Evolutionary conservation across 2,113 vertebrate genomes (phyloP), one percentile per base, ranked within the genome.

Genomic region (Alosa alosa): DNA sequence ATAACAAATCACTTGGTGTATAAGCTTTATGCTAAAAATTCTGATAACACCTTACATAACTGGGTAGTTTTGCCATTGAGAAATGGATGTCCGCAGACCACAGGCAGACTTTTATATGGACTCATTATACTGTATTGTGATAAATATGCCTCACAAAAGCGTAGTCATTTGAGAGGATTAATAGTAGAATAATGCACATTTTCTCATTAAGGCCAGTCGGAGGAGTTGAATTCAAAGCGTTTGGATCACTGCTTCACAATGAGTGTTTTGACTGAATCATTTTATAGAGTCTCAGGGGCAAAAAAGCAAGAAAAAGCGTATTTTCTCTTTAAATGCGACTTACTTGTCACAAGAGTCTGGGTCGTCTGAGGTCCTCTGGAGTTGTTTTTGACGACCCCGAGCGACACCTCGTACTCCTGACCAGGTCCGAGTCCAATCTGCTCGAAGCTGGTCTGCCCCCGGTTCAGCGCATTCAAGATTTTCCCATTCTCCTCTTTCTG

Each of bases 401-500:
- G 87, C 20, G 97, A 97, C 57, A 99, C 97, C 39, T 99, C 96
- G 46, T 99, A 99, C 46, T 97, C 96, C 17, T 99, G 97, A 22
- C 98, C 97, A 0, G 97, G 97, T 39, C 96, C 96, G 1, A 99
- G 95, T 5, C 98, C 98, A 0, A 95, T 94, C 90, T 99, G 98
- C 84, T 93, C 50, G 60, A 97, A 99, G 0, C 93, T 93, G 81
- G 94, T 97, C 87, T 97, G 95, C 13, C 96, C 94, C 0, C 95
- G 91, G 36, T 94, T 94, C 84, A 99, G 91, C 49, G 92, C 96
- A 89, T 92, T 97, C 88, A 93, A 92, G 68, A 99, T 96, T 83
- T 93, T 96, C 44, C 96, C 97, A 5, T 97, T 97, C 86, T 98
- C 97, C 87, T 99, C 97, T 95, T 99, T 99, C 98, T 99, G 95